Base-by-base conservation (phyloP, 2,113 vertebrate species). In the Apodemus speciosus region DNA sequence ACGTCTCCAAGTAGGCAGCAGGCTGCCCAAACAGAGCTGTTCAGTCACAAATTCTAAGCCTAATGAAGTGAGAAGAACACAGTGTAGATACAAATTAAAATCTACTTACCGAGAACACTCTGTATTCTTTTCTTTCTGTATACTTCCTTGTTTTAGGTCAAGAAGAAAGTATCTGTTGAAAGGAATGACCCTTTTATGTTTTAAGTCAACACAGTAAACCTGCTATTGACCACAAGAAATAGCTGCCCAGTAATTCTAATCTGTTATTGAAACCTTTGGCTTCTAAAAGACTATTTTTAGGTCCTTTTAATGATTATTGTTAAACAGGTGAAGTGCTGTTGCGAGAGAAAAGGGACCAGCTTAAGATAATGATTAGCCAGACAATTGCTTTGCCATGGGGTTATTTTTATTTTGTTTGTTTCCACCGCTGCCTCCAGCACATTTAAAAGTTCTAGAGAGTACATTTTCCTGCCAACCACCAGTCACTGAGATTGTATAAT, bases 1-100 rank as follows among this genome's bases (percentile, higher is more conserved):
- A 98, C 95, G 96, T 97, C 96, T 97, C 96, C 97, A 98, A 9
- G 95, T 66, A 97, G 96, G 97, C 96, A 97, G 97, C 84, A 97
- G 96, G 68, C 95, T 98, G 95, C 93, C 96, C 97, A 96, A 97
- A 96, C 86, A 96, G 84, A 94, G 68, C 80, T 97, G 88, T 88
- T 97, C 96, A 95, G 95, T 95, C 94, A 97, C 97, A 97, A 95
- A 98, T 97, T 98, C 97, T 97, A 95, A 97, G 66, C 83, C 95
- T 97, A 97, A 68, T 97, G 96, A 98, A 98, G 96, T 97, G 97
- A 97, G 96, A 98, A 98, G 94, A 97, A 97, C 93, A 97, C 43
- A 93, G 85, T 72, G 84, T 94, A 97, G 98, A 97, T 92, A 98
- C 92, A 98, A 98, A 98, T 98, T 97, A 98, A 98, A 98, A 94